Evolutionary conservation across 2,888 invertebrate genomes (phyloP).

Genomic region (Embidobia sp.): DNA sequence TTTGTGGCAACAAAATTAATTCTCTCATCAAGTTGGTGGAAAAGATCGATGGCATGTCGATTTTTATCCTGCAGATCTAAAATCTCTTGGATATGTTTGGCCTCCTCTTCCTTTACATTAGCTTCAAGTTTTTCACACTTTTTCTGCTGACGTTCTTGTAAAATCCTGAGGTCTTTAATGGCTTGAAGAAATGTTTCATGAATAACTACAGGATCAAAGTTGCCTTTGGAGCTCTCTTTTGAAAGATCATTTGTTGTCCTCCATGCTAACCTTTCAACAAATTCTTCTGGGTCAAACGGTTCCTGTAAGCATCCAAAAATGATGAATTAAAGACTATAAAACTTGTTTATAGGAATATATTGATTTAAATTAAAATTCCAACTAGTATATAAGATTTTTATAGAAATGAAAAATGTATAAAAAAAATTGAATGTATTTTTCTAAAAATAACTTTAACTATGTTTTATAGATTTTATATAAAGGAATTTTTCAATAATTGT

Average conservation of each 20-base stretch:
- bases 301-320: constrained; percentile 88
- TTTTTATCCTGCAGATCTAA: constrained; percentile 92
- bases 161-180: constrained; percentile 89
- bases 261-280: constrained; percentile 98
- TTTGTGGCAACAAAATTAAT: constrained; percentile 98
- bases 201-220: constrained; percentile 92
- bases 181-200: constrained; percentile 96
- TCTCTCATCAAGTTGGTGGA: constrained; percentile 95
- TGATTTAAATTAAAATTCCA: no score
- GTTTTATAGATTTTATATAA: no score
- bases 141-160: constrained; percentile 92
- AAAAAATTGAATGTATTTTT: no score
- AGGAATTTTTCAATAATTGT: no score
- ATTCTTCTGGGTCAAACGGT: constrained; percentile 98
- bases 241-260: constrained; percentile 89
- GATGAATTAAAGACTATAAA: not conserved
- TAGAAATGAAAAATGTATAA: no score
- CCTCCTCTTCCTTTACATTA: constrained; percentile 92
- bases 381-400: no score
- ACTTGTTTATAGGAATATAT: no score
- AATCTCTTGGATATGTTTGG: constrained; percentile 90
- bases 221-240: constrained; percentile 86
- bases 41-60: constrained; percentile 92
- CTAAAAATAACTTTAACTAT: no score
- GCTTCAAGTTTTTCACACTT: constrained; percentile 93